Percentiles rank a stretch among this genome's conserved stretches.
Conservation (phyloP, 92 coral and sea anemone species). For the Epizoanthus rinbou region DNA sequence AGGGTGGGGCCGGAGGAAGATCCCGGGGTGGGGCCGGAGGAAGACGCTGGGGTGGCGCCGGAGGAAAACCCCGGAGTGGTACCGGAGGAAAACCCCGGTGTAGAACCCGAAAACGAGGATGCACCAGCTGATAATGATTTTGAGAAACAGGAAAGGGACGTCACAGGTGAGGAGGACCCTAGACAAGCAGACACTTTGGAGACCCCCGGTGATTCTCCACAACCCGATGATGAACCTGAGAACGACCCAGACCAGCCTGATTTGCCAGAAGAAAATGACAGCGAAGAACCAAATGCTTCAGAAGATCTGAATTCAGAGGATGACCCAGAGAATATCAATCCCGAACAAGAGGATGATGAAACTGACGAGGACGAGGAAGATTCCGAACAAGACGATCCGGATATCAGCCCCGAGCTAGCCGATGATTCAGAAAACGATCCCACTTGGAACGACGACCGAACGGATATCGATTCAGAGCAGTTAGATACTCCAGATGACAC, state of each 20-base stretch:
- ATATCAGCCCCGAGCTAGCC: not conserved
- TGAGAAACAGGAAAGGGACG: no score
- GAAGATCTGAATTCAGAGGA: not conserved
- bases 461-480: slow-evolving; percentile 5
- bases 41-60: not conserved
- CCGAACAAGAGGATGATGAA: not conserved
- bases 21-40: not conserved
- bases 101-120: no score
- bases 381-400: not conserved
- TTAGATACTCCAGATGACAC: not conserved
- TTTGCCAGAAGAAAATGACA: not conserved
- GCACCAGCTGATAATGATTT: no score
- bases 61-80: not conserved
- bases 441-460: not conserved
- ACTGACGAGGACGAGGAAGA: not conserved
- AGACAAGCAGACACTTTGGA: no score
- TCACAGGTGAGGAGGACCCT: no score
- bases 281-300: not conserved
- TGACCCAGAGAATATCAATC: not conserved
- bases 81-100: not conserved
- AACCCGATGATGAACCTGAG: no score
- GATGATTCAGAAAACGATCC: not conserved
- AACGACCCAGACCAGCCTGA: no score
- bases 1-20: not conserved
- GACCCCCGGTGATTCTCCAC: no score